Evolutionary conservation across 2,888 invertebrate genomes (phyloP).

Genomic region (Agonopterix arenella): DNA sequence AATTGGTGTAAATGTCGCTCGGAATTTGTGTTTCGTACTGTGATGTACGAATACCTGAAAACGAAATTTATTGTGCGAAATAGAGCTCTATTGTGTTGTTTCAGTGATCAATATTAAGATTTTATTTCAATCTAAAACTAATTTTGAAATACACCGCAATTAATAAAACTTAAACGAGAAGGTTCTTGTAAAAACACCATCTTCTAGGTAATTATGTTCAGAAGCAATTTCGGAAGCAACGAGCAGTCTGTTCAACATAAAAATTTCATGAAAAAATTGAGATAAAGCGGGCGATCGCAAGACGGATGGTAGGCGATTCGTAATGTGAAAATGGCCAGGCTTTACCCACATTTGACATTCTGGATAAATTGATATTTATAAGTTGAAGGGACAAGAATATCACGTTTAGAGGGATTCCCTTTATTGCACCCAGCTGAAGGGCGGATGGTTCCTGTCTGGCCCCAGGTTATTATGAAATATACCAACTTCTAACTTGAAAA

Average conservation of each 20-base stretch:
- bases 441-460: constrained; percentile 65
- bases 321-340: constrained; percentile 65
- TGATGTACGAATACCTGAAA: constrained; percentile 4
- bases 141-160: background rate
- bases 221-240: constrained; percentile 7
- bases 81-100: background rate
- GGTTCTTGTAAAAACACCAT: constrained; percentile 4
- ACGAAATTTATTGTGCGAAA: constrained; percentile 1
- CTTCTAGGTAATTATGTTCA: constrained; percentile 10
- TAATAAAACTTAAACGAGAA: background rate
- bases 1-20: constrained; percentile 46
- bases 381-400: constrained; percentile 64
- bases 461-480: constrained; percentile 72
- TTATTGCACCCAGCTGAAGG: constrained; percentile 66
- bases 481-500: constrained; percentile 64
- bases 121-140: background rate
- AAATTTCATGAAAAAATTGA: constrained; percentile 44
- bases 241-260: constrained; percentile 20
- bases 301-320: constrained; percentile 57
- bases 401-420: constrained; percentile 73
- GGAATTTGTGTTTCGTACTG: constrained; percentile 29
- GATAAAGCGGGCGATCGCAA: constrained; percentile 40
- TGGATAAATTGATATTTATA: constrained; percentile 77
- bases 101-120: background rate
- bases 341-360: constrained; percentile 64